Conservation (phyloP, 2,113 vertebrate species). For the Indicator maculatus region DNA sequence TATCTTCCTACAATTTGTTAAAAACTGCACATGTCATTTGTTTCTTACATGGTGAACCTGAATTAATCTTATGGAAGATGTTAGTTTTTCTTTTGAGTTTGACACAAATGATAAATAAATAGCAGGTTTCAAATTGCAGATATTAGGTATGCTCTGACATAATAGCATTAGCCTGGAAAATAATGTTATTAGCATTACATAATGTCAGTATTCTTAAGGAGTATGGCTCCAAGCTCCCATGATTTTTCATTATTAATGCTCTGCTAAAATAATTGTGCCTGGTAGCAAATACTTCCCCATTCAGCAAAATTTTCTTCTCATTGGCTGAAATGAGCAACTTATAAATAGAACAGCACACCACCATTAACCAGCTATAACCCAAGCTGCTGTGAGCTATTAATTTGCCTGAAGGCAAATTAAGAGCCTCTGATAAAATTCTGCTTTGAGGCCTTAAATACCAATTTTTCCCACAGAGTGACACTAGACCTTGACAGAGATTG, state of each 20-base stretch:
- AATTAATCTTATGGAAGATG: background rate
- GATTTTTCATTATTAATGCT: background rate
- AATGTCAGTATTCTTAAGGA: background rate
- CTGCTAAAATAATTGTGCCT: conserved; percentile 3
- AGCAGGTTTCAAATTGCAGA: background rate
- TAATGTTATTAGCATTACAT: background rate
- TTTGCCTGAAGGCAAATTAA: conserved; percentile 12
- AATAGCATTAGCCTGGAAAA: conserved; percentile 29
- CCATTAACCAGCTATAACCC: background rate
- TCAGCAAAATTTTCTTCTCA: background rate
- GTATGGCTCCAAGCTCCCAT: background rate
- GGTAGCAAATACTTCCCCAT: background rate
- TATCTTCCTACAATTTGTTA: background rate
- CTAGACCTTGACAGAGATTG: background rate
- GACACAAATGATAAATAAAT: conserved; percentile 4
- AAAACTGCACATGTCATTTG: background rate
- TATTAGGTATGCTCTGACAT: background rate
- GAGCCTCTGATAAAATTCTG: background rate
- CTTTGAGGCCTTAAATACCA: conserved; percentile 17
- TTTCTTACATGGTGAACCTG: background rate
- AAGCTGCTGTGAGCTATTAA: background rate
- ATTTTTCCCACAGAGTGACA: conserved; percentile 19
- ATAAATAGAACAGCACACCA: background rate
- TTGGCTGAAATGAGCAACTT: background rate
- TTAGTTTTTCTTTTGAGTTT: background rate